Percentiles rank a stretch among this genome's conserved stretches.
phyloP scores from a whole-genome alignment of 1,140 invertebrate genomes.

The Drosophila fuyamai region DNA sequence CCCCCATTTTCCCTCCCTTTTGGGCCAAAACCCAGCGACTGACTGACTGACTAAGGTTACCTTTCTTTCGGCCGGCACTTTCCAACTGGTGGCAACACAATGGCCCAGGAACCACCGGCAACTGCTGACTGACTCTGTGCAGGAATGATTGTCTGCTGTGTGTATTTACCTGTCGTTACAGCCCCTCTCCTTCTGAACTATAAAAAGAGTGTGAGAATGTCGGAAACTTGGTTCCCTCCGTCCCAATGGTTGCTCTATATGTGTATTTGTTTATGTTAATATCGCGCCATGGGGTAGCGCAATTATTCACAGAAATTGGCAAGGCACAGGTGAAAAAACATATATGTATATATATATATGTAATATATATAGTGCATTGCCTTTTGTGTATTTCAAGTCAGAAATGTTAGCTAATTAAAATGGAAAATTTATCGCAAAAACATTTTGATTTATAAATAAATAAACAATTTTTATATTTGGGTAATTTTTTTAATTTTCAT shows the following conservation, averaged over 20 bases:
- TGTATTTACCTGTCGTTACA: slow-evolving; percentile 47
- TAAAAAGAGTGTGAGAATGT: slow-evolving; percentile 19
- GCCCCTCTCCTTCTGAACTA: not conserved
- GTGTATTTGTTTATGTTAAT: slow-evolving; percentile 33
- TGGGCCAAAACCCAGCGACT: slow-evolving; percentile 15
- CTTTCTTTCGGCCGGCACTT: slow-evolving; percentile 58
- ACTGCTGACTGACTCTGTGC: slow-evolving; percentile 53
- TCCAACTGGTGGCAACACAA: slow-evolving; percentile 57
- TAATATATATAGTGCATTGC: not conserved
- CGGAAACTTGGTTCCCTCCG: slow-evolving; percentile 12
- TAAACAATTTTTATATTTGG: no score
- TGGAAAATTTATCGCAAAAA: no score
- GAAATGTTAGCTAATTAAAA: not conserved
- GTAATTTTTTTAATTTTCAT: no score
- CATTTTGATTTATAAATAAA: no score
- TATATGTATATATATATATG: not conserved
- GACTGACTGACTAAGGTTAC: slow-evolving; percentile 58
- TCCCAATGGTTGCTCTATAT: slow-evolving; percentile 7
- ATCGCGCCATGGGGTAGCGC: not conserved
- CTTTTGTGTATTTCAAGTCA: not conserved
- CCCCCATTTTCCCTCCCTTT: not conserved
- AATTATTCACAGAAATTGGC: slow-evolving; percentile 20
- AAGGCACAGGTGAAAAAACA: not conserved
- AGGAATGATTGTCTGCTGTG: slow-evolving; percentile 53
- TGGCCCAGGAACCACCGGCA: slow-evolving; percentile 33